Evolutionary conservation across 2,113 vertebrate species (phyloP).

Genomic region (Lanius collurio): DNA sequence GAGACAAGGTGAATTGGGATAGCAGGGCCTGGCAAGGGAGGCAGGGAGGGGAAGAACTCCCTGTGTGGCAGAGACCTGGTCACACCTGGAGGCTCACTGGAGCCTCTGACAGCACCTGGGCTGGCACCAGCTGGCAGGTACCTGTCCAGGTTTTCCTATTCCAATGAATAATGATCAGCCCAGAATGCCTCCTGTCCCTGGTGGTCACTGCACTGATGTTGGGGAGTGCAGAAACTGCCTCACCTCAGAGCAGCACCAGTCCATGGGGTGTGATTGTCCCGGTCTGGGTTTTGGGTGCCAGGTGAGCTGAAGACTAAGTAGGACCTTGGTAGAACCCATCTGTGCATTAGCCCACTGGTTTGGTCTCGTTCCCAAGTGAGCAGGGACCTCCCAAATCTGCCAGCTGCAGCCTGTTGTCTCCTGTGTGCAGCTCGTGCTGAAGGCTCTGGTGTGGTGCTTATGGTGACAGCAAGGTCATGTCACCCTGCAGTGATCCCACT

Average conservation of each 20-base stretch:
- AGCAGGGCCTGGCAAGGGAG: neutral
- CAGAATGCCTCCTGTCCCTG: neutral
- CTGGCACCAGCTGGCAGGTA: neutral
- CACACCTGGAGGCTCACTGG: neutral
- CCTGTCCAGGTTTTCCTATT: neutral
- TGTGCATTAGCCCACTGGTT: fast-evolving
- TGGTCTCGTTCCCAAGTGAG: neutral
- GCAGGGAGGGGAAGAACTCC: neutral
- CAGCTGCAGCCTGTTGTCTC: neutral
- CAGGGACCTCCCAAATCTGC: neutral
- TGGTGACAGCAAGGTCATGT: neutral
- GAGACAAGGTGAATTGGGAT: neutral
- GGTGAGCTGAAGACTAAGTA: neutral
- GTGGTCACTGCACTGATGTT: neutral
- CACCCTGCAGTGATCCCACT: neutral
- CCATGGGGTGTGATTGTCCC: fast-evolving
- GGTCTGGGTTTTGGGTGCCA: neutral
- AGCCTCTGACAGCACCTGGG: neutral
- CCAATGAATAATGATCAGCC: neutral
- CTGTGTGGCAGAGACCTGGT: neutral
- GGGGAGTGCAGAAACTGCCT: neutral
- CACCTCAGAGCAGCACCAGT: fast-evolving
- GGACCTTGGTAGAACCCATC: neutral
- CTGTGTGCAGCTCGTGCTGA: neutral
- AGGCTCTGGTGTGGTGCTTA: neutral